Evolutionary conservation across 2,888 invertebrate species (phyloP).

Genomic region (Coleophora flavipennella): DNA sequence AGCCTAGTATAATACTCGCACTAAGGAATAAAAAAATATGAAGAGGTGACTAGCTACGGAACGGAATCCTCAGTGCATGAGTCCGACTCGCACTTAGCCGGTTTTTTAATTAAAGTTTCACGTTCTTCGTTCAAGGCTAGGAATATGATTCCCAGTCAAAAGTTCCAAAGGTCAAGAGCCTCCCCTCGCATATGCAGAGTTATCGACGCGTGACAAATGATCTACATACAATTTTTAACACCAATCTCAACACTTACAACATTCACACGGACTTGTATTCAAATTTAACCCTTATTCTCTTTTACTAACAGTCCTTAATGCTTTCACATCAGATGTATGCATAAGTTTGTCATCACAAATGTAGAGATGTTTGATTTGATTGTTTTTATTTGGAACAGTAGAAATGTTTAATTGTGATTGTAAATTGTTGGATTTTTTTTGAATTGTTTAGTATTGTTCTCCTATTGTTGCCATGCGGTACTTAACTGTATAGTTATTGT

Average conservation of each 20-base stretch:
- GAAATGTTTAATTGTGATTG: conserved; percentile 58
- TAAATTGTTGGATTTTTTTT: conserved; percentile 33
- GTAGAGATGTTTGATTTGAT: conserved; percentile 50
- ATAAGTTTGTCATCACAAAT: conserved; percentile 21
- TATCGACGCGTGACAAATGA: conserved; percentile 49
- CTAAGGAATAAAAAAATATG: too few relatives aligned
- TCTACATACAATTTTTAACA: conserved; percentile 21
- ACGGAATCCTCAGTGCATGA: too few relatives aligned
- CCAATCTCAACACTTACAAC: background rate
- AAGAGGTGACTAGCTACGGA: too few relatives aligned
- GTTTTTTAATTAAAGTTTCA: too few relatives aligned
- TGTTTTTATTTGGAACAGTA: conserved; percentile 59
- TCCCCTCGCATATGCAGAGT: conserved; percentile 18
- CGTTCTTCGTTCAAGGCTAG: too few relatives aligned
- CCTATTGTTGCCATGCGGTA: conserved; percentile 7
- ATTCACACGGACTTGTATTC: background rate
- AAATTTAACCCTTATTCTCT: background rate
- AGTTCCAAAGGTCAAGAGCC: conserved; percentile 30
- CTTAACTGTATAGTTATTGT: conserved; percentile 1
- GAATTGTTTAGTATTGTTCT: conserved; percentile 27
- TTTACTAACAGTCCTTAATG: background rate
- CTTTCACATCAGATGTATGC: background rate
- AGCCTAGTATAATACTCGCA: too few relatives aligned
- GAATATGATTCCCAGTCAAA: too few relatives aligned
- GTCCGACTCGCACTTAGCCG: too few relatives aligned